A percentile compares a stretch with the other conserved stretches of the same genome.
Conservation (phyloP, 2,113 vertebrate species). For the Spermophilus dauricus region DNA sequence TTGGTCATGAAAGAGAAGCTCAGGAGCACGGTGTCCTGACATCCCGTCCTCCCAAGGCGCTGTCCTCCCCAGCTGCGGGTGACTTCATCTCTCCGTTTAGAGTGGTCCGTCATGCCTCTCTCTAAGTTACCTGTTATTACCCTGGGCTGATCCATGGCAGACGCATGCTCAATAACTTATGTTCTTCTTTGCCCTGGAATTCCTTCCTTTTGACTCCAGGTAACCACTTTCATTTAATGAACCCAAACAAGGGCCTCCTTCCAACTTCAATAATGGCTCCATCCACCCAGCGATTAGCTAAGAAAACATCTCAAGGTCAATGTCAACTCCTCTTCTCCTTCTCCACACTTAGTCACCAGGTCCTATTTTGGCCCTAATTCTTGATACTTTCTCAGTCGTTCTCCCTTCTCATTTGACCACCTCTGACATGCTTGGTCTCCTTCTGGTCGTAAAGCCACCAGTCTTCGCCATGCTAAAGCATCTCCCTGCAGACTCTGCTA, state of each 20-base stretch:
- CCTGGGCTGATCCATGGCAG: background rate
- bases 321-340: background rate
- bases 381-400: background rate
- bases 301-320: background rate
- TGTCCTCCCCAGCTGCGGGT: background rate
- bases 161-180: background rate
- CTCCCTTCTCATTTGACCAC: background rate
- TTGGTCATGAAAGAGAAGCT: constrained; percentile 23
- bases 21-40: background rate
- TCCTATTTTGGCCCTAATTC: background rate
- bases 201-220: background rate
- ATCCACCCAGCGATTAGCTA: background rate
- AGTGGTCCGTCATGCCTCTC: background rate
- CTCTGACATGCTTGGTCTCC: background rate
- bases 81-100: background rate
- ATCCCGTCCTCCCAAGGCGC: background rate
- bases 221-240: background rate
- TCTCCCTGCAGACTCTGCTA: background rate
- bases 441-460: background rate
- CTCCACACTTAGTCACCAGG: background rate
- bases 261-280: background rate
- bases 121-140: background rate
- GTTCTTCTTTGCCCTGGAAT: background rate
- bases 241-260: background rate
- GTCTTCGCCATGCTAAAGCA: background rate